These are phyloP conservation scores for Melinaea menophilus DNA, from an alignment of 2,888 invertebrate species.

Conservation along the genomic window DNA sequence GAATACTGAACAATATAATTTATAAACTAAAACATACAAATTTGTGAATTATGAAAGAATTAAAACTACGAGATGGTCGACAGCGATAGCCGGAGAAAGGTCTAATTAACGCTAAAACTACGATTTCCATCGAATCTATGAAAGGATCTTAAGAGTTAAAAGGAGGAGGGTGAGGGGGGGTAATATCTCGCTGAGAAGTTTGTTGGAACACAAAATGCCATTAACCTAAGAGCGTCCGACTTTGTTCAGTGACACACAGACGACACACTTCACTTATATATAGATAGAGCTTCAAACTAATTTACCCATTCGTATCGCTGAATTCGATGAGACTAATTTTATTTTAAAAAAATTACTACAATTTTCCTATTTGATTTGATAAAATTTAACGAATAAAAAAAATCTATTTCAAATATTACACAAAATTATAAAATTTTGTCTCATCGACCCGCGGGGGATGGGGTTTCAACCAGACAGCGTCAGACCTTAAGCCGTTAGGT, in stretches of 20 bases:
- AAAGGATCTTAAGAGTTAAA: conserved; percentile 35
- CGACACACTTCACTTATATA: conserved; percentile 30
- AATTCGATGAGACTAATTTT: conserved; percentile 52
- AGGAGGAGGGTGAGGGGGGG: conserved; percentile 27
- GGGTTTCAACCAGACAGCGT: conserved; percentile 17
- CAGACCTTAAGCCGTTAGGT: not conserved
- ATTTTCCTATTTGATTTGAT: too few relatives aligned
- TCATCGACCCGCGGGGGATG: conserved; percentile 6
- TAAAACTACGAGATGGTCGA: conserved; percentile 59
- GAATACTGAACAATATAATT: conserved; percentile 25
- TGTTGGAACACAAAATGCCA: conserved; percentile 69
- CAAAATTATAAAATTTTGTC: conserved; percentile 14
- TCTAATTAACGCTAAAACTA: conserved; percentile 48
- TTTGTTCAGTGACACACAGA: conserved; percentile 58
- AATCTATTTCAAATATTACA: too few relatives aligned
- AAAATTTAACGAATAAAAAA: too few relatives aligned
- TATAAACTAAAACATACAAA: conserved; percentile 44
- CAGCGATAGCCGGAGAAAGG: conserved; percentile 42
- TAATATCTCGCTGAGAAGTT: conserved; percentile 67
- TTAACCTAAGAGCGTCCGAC: conserved; percentile 60
- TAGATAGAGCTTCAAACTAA: conserved; percentile 19
- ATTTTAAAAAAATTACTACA: not conserved
- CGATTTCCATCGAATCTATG: conserved; percentile 29
- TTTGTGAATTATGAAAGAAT: conserved; percentile 50
- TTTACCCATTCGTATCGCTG: conserved; percentile 18